Evolutionary conservation across 2,113 vertebrate genomes (phyloP).

Genomic region (Neodon shergylaensis): DNA sequence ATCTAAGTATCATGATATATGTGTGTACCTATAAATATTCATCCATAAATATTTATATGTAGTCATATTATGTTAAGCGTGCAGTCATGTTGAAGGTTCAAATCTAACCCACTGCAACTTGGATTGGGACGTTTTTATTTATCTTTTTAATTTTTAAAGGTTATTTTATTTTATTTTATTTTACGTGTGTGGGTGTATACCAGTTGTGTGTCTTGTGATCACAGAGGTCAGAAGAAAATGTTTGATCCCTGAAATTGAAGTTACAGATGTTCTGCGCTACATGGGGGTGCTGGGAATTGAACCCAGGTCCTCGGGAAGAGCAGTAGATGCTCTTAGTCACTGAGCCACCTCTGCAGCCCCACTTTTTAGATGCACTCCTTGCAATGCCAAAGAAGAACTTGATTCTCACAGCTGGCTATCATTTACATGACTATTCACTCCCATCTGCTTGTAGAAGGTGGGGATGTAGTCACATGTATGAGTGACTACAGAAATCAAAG

Average conservation of each 20-base stretch:
- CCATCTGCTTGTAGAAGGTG: neutral
- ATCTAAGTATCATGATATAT: neutral
- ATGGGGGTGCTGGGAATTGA: neutral
- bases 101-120: fast-evolving
- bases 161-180: neutral
- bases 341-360: neutral
- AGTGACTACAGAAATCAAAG: neutral
- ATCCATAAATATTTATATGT: neutral
- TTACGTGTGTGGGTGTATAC: neutral
- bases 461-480: neutral
- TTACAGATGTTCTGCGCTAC: neutral
- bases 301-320: neutral
- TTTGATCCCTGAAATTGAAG: neutral
- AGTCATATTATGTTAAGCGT: fast-evolving
- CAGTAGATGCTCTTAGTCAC: neutral
- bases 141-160: neutral
- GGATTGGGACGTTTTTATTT: neutral
- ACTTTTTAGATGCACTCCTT: neutral
- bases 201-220: neutral
- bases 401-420: neutral
- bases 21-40: neutral
- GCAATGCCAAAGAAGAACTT: neutral
- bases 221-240: neutral
- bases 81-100: neutral
- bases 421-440: fast-evolving